Evolutionary conservation across 1,140 invertebrate genomes (phyloP), one percentile per base, ranked within the genome.

Genomic region (Lysiphlebus fabarum): DNA sequence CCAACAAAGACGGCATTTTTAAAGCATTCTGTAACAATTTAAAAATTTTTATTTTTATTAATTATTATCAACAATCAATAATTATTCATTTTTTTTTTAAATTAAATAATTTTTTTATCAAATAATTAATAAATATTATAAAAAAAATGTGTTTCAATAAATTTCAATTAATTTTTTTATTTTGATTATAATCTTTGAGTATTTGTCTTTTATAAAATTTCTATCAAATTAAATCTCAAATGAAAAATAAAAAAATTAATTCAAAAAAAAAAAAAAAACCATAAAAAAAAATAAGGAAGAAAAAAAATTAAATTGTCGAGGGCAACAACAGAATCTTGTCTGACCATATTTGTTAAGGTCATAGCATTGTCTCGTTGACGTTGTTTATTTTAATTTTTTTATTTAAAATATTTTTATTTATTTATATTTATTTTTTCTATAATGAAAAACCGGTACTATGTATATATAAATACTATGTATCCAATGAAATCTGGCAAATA

Each of bases 1-100:
- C 90, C 67, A 93, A 75, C 61, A 95, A 79, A 58, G 90, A 91
- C 73, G 90, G 88, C 90, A 92, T 92, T 62, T 74, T 81, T 74
- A 77, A 60, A 67, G 66, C 76, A 78, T 78, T 76, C 77, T 79
- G 67, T 7, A 63, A 68, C 56, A 60, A 58, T n/a, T n/a, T n/a
- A n/a, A 51, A 48, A 48, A 47, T 14, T 47, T 47, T 12, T 26
- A 26, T 26, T 26, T 26, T 26, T 26, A 0, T 26, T 26, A n/a
- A n/a, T n/a, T n/a, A n/a, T n/a, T n/a, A n/a, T n/a, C n/a, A n/a
- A n/a, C n/a, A n/a, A n/a, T n/a, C n/a, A n/a, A n/a, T n/a, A n/a
- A n/a, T n/a, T n/a, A n/a, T n/a, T n/a, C n/a, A n/a, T n/a, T n/a
- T n/a, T n/a, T n/a, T n/a, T n/a, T n/a, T n/a, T n/a, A n/a, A n/a